Conservation (phyloP, 2,113 vertebrate species). For the Tragulus kanchil region DNA sequence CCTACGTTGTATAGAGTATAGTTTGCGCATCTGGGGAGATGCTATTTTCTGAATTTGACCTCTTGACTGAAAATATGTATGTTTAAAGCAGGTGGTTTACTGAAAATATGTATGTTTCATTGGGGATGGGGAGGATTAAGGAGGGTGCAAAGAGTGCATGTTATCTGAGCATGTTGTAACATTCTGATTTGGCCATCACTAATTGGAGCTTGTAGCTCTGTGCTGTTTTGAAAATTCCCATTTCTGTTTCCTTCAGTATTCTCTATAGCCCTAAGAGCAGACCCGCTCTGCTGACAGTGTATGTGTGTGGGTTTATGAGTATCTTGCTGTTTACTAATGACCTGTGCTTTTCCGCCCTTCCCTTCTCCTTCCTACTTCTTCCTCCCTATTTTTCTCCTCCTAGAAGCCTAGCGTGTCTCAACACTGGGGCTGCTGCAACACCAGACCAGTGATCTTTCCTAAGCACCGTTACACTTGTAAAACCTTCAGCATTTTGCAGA, state of each 20-base stretch:
- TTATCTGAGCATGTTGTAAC: constrained; percentile 54
- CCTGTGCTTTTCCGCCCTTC: constrained; percentile 88
- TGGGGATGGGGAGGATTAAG: not conserved
- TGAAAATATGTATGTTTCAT: constrained; percentile 17
- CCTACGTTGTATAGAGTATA: not conserved
- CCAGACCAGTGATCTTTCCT: constrained; percentile 88
- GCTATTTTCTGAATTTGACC: not conserved
- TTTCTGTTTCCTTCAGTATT: not conserved
- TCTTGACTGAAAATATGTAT: not conserved
- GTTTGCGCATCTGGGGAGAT: not conserved
- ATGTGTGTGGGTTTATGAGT: constrained; percentile 78
- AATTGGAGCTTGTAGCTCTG: not conserved
- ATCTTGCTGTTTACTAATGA: constrained; percentile 89
- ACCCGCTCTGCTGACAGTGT: constrained; percentile 60
- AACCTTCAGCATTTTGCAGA: constrained; percentile 88
- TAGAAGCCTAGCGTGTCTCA: constrained; percentile 90
- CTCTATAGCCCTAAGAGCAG: constrained; percentile 41
- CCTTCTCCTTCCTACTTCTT: constrained; percentile 81
- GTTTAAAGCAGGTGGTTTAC: constrained; percentile 14
- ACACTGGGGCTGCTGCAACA: constrained; percentile 87
- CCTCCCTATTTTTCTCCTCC: constrained; percentile 88
- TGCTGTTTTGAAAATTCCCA: not conserved
- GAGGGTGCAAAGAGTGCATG: constrained; percentile 36
- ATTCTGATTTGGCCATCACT: not conserved
- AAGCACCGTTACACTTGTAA: constrained; percentile 88